phyloP scores from a whole-genome alignment of 2,888 invertebrate species.

The Orthosia incerta region DNA sequence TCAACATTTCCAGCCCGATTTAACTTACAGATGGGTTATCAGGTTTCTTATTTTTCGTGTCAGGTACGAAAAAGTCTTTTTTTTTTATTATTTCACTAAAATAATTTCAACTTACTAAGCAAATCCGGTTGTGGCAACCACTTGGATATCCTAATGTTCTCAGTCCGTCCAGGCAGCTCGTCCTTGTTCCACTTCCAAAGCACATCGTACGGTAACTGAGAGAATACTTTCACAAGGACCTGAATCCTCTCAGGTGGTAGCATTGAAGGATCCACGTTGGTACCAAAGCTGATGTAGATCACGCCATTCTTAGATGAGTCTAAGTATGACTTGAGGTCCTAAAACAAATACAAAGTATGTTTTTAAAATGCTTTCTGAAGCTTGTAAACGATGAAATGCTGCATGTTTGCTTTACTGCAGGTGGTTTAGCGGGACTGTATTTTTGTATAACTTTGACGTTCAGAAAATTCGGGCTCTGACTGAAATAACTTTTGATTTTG shows the following conservation, averaged over 20 bases:
- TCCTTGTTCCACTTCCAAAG: conserved; percentile 83
- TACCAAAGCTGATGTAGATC: conserved; percentile 79
- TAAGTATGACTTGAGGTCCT: conserved; percentile 75
- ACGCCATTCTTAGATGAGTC: conserved; percentile 79
- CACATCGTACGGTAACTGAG: conserved; percentile 79
- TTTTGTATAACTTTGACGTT: no score
- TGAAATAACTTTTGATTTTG: no score
- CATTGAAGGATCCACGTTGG: conserved; percentile 74
- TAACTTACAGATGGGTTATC: no score
- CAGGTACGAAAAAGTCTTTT: no score
- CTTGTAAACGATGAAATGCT: no score
- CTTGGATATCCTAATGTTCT: conserved; percentile 76
- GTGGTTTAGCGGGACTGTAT: no score
- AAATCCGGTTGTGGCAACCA: conserved; percentile 81
- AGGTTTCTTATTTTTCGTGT: no score
- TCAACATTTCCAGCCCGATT: no score
- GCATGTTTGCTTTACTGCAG: no score
- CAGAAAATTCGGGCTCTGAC: no score
- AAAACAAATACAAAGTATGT: conserved; percentile 10
- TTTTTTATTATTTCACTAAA: no score
- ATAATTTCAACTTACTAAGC: conserved; percentile 31
- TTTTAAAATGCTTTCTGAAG: no score
- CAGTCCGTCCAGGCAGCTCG: conserved; percentile 68
- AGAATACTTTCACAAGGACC: conserved; percentile 75
- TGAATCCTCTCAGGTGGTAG: conserved; percentile 72